Percentiles rank a stretch among this genome's conserved stretches.
Evolutionary conservation across 2,797 vertebrate genomes (phyloP).

Genomic region (Etheostoma nigrum): DNA sequence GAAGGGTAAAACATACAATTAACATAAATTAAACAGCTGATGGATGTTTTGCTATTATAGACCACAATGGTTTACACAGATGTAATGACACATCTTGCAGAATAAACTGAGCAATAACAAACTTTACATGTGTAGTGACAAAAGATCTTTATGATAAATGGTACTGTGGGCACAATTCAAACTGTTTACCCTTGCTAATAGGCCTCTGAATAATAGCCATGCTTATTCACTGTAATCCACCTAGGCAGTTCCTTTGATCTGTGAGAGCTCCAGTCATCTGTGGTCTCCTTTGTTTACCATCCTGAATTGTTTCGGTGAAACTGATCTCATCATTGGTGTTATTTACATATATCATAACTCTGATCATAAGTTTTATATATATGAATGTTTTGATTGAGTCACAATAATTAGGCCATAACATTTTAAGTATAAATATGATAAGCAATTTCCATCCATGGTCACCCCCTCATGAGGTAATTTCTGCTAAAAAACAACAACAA

Average conservation of each 20-base stretch:
- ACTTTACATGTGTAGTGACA: constrained; percentile 22
- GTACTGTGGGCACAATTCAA: not conserved
- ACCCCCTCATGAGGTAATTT: constrained; percentile 9
- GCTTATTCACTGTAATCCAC: constrained; percentile 42
- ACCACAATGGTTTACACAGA: not conserved
- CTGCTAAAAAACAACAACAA: not conserved
- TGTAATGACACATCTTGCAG: constrained; percentile 1
- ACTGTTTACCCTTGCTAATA: constrained; percentile 46
- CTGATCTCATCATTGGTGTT: constrained; percentile 58
- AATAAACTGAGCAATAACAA: constrained; percentile 16
- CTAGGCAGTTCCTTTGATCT: constrained; percentile 66
- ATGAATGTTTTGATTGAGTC: constrained; percentile 35
- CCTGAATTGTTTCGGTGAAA: constrained; percentile 69
- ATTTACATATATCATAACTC: too few species aligned
- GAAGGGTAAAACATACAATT: constrained; percentile 9
- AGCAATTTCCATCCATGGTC: not conserved
- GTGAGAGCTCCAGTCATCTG: constrained; percentile 38
- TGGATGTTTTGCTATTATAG: not conserved
- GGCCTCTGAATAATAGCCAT: constrained; percentile 41
- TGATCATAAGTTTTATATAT: too few species aligned
- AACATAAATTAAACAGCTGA: not conserved
- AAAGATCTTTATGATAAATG: constrained; percentile 3
- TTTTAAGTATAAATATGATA: constrained; percentile 7
- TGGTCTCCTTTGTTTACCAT: constrained; percentile 63
- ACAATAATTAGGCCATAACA: not conserved